phyloP scores from a whole-genome alignment of 2,113 vertebrate species.

The Isurus oxyrinchus region DNA sequence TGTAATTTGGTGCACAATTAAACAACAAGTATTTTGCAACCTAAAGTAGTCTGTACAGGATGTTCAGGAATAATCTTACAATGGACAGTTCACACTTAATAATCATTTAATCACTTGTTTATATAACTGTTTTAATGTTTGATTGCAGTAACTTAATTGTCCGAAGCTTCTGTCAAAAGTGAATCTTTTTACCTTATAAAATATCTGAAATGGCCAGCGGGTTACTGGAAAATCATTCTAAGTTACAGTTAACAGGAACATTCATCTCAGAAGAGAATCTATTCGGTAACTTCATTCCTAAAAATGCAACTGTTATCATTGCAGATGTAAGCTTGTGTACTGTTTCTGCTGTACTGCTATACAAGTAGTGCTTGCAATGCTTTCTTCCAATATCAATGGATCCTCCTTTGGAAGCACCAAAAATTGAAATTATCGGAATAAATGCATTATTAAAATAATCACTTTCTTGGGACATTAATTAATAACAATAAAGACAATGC shows the following conservation, averaged over 20 bases:
- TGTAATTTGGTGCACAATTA: neutral
- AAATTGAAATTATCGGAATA: neutral
- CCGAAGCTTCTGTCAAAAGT: neutral
- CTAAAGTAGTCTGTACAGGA: neutral
- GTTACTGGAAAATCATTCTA: neutral
- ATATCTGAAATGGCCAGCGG: neutral
- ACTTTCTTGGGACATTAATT: neutral
- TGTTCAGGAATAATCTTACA: neutral
- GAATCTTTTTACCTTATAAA: neutral
- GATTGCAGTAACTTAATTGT: neutral
- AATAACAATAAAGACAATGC: neutral
- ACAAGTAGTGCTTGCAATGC: neutral
- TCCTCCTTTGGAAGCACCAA: neutral
- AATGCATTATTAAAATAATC: neutral
- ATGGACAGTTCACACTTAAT: neutral
- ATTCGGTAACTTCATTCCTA: neutral
- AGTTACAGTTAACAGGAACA: neutral
- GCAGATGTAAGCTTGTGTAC: neutral
- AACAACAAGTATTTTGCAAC: neutral
- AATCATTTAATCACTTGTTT: neutral
- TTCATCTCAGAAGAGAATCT: neutral
- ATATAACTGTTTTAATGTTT: neutral
- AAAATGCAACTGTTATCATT: neutral
- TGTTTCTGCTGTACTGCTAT: neutral
- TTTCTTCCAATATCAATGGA: neutral